Conservation (phyloP, 2,888 invertebrate species). For the Zaprionus obscuricornis region DNA sequence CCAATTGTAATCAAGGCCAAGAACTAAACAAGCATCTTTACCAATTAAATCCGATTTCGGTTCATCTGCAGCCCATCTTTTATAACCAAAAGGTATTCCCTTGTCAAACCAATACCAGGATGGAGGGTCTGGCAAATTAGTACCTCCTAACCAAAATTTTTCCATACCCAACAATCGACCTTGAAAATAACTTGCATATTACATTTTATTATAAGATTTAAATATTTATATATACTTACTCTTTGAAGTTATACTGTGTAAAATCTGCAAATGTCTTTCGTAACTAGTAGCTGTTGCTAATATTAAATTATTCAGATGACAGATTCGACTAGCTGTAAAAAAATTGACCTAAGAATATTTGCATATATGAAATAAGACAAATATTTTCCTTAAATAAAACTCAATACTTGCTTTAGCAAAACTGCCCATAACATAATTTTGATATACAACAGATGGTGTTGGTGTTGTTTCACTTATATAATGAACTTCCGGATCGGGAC, state of each 20-base stretch:
- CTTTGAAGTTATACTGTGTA: slow-evolving; percentile 17
- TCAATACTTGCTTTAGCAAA: slow-evolving; percentile 51
- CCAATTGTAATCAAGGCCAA: slow-evolving; percentile 44
- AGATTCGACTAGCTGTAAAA: slow-evolving; percentile 49
- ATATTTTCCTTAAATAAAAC: background rate
- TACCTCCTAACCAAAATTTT: slow-evolving; percentile 59
- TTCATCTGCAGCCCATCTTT: slow-evolving; percentile 42
- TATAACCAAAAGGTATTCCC: slow-evolving; percentile 47
- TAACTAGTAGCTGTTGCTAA: slow-evolving; percentile 46
- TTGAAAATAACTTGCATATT: background rate
- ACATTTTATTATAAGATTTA: fast-evolving
- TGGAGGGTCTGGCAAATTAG: slow-evolving; percentile 26
- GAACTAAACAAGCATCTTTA: slow-evolving; percentile 29
- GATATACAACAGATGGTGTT: too few species aligned
- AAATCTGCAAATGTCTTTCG: slow-evolving; percentile 30
- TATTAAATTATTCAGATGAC: slow-evolving; percentile 36
- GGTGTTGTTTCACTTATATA: too few species aligned
- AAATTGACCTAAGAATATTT: slow-evolving; percentile 42
- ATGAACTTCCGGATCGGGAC: too few species aligned
- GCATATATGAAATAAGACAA: background rate
- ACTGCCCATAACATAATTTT: slow-evolving; percentile 31
- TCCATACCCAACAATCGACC: slow-evolving; percentile 22
- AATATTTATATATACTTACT: slow-evolving; percentile 16
- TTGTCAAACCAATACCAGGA: slow-evolving; percentile 49
- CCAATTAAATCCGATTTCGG: slow-evolving; percentile 19